Percentiles rank a stretch among this genome's conserved stretches.
Evolutionary conservation across 1,140 invertebrate species (phyloP).

Genomic region (Pogonognathellus flavescens): DNA sequence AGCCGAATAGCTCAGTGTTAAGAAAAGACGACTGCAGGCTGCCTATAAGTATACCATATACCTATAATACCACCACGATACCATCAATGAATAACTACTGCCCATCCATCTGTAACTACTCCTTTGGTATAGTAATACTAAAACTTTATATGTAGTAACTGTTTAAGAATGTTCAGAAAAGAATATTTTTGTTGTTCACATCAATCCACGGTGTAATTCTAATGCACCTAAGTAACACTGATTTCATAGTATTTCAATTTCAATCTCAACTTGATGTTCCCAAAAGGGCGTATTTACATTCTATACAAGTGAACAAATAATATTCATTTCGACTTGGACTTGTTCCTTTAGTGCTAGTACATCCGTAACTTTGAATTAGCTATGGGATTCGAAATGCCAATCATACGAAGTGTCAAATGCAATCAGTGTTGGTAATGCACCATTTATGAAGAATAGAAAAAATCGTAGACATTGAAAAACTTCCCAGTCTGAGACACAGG

Average conservation of each 20-base stretch:
- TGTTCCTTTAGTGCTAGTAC: background rate
- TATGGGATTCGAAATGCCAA: conserved; percentile 36
- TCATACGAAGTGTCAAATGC: conserved; percentile 22
- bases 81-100: background rate
- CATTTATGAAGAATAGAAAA: too few relatives aligned
- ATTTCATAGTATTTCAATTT: background rate
- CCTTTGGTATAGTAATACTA: background rate
- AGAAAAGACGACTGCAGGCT: background rate
- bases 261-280: background rate
- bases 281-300: background rate
- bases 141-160: background rate
- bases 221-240: too few relatives aligned
- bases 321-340: background rate
- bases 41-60: background rate
- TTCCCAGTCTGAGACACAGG: too few relatives aligned
- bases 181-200: too few relatives aligned
- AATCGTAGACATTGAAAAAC: too few relatives aligned
- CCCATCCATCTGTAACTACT: background rate
- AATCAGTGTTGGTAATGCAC: conserved; percentile 19
- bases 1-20: conserved; percentile 26
- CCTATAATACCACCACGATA: background rate
- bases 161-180: background rate
- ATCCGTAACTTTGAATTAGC: background rate
- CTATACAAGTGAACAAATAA: background rate
- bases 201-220: too few relatives aligned